A percentile compares a stretch with the other conserved stretches of the same genome.
phyloP scores from a whole-genome alignment of 2,113 vertebrate species.

The Neomonachus schauinslandi region DNA sequence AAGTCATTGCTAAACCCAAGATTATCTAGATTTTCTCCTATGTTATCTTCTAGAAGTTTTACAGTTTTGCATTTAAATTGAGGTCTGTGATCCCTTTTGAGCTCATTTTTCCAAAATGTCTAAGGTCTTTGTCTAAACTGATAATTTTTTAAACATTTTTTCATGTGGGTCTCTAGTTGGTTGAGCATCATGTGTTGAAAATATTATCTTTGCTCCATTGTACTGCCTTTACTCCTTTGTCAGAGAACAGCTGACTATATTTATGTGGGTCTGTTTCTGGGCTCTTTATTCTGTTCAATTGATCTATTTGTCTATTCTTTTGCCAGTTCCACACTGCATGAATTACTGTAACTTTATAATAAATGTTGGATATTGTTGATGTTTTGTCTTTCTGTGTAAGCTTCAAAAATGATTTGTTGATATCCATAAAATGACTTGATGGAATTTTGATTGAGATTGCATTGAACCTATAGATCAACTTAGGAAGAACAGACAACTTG shows the following conservation, averaged over 20 bases:
- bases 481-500: neutral
- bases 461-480: neutral
- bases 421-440: neutral
- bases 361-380: neutral
- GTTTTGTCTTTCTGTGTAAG: neutral
- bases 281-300: neutral
- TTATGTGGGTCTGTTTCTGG: neutral
- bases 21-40: neutral
- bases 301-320: neutral
- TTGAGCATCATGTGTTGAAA: neutral
- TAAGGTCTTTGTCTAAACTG: neutral
- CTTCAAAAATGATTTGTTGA: neutral
- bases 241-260: neutral
- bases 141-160: neutral
- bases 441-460: neutral
- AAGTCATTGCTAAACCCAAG: neutral
- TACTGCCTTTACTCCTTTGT: neutral
- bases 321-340: neutral
- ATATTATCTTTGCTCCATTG: neutral
- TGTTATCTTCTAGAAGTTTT: neutral
- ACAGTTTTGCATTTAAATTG: neutral
- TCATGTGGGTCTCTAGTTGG: neutral
- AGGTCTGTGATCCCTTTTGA: neutral
- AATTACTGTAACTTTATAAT: neutral
- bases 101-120: neutral